Conservation (phyloP, 2,113 vertebrate species). For the Cyanoramphus novaezelandiae region DNA sequence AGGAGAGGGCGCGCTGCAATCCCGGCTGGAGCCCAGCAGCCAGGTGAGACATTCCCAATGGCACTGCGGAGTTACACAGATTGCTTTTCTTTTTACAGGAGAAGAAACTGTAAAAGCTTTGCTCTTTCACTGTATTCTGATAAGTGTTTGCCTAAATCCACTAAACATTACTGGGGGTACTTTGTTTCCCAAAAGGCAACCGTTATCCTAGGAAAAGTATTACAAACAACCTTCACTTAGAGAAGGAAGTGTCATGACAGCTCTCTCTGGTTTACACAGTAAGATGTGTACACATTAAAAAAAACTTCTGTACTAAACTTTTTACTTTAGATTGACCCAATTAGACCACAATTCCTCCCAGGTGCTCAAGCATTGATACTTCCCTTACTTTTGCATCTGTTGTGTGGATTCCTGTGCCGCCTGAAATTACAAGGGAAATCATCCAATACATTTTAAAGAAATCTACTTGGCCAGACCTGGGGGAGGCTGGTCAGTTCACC, state of each 20-base stretch:
- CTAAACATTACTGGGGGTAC: neutral
- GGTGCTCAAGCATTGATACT: neutral
- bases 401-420: neutral
- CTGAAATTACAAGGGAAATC: neutral
- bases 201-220: neutral
- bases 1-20: neutral
- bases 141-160: neutral
- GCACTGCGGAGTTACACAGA: neutral
- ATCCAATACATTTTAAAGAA: neutral
- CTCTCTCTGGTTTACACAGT: neutral
- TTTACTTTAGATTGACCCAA: neutral
- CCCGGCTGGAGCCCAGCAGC: neutral
- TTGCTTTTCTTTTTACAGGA: neutral
- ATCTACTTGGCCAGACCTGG: neutral
- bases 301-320: neutral
- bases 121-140: neutral
- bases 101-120: neutral
- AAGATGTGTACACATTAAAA: neutral
- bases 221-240: neutral
- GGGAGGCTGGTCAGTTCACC: neutral
- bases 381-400: neutral
- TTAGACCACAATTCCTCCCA: neutral
- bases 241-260: neutral
- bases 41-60: fast-evolving
- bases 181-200: neutral